Percentiles rank a stretch among this genome's conserved stretches.
Evolutionary conservation across 2,797 vertebrate genomes (phyloP).

Genomic region (Cyprinodon diabolis): DNA sequence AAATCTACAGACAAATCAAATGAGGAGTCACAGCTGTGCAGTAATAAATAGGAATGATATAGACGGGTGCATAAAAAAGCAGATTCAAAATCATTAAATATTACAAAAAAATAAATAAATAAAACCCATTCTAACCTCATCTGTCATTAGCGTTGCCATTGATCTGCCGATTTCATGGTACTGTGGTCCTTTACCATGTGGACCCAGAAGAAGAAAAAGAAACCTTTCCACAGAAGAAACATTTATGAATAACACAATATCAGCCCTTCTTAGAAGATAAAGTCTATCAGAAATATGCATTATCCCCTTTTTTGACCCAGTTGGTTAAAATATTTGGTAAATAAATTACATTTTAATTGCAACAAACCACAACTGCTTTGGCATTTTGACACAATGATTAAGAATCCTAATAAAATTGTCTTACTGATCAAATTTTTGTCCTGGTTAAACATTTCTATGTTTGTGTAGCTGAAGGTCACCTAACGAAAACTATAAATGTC

Average conservation of each 20-base stretch:
- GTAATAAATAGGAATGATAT: background rate
- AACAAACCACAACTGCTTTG: background rate
- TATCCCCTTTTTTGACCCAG: background rate
- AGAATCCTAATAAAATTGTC: background rate
- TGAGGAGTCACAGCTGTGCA: background rate
- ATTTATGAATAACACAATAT: background rate
- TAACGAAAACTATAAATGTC: background rate
- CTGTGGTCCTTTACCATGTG: constrained; percentile 91
- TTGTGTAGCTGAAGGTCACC: background rate
- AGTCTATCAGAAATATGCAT: background rate
- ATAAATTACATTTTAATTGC: background rate
- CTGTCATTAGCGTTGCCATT: constrained; percentile 97
- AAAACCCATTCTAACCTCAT: constrained; percentile 83
- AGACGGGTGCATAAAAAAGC: background rate
- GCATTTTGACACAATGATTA: background rate
- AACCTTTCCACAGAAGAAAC: constrained; percentile 81
- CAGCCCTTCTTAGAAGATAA: background rate
- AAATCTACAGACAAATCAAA: constrained; percentile 80
- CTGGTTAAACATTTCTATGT: background rate
- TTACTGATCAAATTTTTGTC: background rate
- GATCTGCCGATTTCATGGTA: constrained; percentile 98
- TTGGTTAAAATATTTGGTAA: background rate
- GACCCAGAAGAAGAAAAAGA: constrained; percentile 93
- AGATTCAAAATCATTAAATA: background rate
- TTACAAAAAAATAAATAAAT: background rate